Base-by-base conservation (phyloP, 2,797 vertebrate genomes). In the Poeciliopsis paucimaculata region DNA sequence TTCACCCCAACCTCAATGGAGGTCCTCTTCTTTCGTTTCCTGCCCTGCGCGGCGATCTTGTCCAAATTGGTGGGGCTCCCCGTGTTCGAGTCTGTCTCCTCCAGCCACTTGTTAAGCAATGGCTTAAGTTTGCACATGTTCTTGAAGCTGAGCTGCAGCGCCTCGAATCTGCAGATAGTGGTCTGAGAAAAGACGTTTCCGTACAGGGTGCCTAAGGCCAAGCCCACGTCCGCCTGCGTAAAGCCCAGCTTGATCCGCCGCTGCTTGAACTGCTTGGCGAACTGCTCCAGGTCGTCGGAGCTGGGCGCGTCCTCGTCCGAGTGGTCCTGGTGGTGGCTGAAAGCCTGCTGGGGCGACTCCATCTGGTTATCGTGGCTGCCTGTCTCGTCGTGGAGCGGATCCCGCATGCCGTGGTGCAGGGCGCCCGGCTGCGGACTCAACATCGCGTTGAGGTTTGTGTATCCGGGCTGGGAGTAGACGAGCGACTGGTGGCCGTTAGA, bases 1-100 rank as follows among this genome's bases (percentile, higher is more conserved):
- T 99, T 99, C 93, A 99, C 98, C 85, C 98, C 97, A 83, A 99
- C 98, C 95, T 99, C 98, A 83, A 99, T 99, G 94, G 98, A 99
- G 91, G 98, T 99, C 91, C 98, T 97, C 97, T 99, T 99, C 97
- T 99, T 99, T 94, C 98, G 96, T 96, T 99, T 99, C 94, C 98
- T 95, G 73, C 98, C 98, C 95, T 99, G 98, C 90, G 98, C 98
- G 77, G 98, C 98, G 78, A 99, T 99, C 97, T 99, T 99, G 97
- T 99, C 98, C 93, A 99, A 96, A 96, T 97, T 98, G 93, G 98
- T 98, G 89, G 98, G 98, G 85, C 98, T 99, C 93, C 98, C 98
- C 16, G 97, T 97, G 95, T 97, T 97, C n/a, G 98, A 98, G 96
- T 99, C 98, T 91, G 98, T 98, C 96, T 99, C 98, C 96, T 99